These are phyloP conservation scores for Neoarius graeffei DNA, from an alignment of 2,113 vertebrate genomes.

Conservation along the genomic window DNA sequence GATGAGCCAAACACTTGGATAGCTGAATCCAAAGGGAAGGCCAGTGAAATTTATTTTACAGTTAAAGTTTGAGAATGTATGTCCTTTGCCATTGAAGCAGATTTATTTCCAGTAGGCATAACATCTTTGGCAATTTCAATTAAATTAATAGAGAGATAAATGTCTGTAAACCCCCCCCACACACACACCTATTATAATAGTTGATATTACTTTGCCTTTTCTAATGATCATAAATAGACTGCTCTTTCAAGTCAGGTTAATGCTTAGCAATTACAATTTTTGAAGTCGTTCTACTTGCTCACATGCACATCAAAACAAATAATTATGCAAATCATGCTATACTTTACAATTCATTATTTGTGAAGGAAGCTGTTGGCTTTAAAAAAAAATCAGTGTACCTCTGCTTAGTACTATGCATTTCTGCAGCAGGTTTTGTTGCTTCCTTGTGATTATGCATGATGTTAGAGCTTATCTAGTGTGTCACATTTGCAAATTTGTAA, in stretches of 20 bases:
- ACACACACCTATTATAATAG: too few relatives aligned
- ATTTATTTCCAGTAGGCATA: background rate
- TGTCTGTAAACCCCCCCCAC: too few relatives aligned
- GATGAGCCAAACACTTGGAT: background rate
- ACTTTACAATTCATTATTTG: background rate
- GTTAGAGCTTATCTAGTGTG: background rate
- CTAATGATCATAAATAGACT: background rate
- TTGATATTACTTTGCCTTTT: background rate
- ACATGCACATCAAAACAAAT: background rate
- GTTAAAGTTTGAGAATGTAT: background rate
- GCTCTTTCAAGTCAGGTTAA: background rate
- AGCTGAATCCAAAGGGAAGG: background rate
- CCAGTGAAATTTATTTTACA: background rate
- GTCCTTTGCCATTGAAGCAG: background rate
- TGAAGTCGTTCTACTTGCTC: background rate
- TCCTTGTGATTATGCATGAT: background rate
- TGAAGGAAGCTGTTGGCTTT: slow-evolving; percentile 27
- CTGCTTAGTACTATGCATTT: background rate
- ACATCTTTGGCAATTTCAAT: background rate
- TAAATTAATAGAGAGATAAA: background rate
- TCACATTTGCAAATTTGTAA: background rate
- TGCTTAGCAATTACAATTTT: background rate
- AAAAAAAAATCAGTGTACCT: background rate
- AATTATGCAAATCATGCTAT: background rate
- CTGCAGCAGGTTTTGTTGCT: background rate